Evolutionary conservation across 2,888 invertebrate genomes (phyloP), one percentile per base, ranked within the genome.

Genomic region (Rhyacophila evoluta): DNA sequence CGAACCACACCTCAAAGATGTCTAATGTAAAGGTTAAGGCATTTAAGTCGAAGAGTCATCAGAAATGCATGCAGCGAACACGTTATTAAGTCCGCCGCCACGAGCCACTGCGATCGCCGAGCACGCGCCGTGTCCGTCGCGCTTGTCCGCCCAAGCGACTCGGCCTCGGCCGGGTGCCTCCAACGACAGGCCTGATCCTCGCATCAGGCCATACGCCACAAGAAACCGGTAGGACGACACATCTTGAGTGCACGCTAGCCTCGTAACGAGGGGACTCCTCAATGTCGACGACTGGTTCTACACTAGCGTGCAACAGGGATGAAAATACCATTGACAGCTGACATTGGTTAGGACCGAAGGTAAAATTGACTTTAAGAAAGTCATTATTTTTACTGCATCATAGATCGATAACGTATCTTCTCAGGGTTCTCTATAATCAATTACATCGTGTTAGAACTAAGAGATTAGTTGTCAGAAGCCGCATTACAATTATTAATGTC

Each of bases 111-210:
- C 75, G 72, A 69, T 71, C 67, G 75, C 27, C 76, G 79, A 15
- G 81, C 82, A 82, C 81, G 81, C 79, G 78, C 77, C 82, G 82
- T 82, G 79, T 82, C 82, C 55, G 82, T 72, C 76, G 70, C 73
- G 81, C 82, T 36, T 72, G 75, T 69, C 71, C 78, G 73, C 36
- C 72, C 82, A 81, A 41, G 81, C 82, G 77, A n/a, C 38, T 29
- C 67, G 15, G 75, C 75, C 28, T 28, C 37, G 67, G 36, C 69
- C 25, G 36, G 75, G 37, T 67, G 75, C 37, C 69, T 69, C 69
- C 25, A 19, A 55, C 55, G 55, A 55, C 55, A 55, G 55, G 19
- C 55, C 55, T 55, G 55, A 25, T 55, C 15, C 55, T 19, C 55
- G 10, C 55, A 55, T 55, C 25, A 55, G 1, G 10, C 55, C 55